A percentile compares a stretch with the other conserved stretches of the same genome.
These are phyloP conservation scores for Gopherus flavomarginatus DNA, from an alignment of 2,113 vertebrate species.

Conservation along the genomic window DNA sequence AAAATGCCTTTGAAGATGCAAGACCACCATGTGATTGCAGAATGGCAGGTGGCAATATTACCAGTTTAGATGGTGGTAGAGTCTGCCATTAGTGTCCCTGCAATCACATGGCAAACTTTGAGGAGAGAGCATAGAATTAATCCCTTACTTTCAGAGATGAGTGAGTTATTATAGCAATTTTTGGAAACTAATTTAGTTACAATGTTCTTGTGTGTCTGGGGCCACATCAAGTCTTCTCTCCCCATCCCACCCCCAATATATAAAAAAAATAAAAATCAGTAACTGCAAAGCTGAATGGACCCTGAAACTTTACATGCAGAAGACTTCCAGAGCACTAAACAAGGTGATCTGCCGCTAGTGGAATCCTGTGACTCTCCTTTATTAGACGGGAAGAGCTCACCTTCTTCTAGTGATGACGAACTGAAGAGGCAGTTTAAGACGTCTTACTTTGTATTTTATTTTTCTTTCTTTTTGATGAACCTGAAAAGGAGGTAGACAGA, in stretches of 20 bases:
- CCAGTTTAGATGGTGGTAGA: not conserved
- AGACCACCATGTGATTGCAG: not conserved
- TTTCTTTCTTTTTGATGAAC: not conserved
- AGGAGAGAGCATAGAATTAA: not conserved
- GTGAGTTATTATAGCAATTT: not conserved
- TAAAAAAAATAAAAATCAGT: not conserved
- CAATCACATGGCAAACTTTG: not conserved
- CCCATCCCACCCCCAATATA: too few relatives aligned
- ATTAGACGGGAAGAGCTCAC: not conserved
- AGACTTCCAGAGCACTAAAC: not conserved
- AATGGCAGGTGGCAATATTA: not conserved
- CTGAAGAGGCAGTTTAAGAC: slow-evolving; percentile 47
- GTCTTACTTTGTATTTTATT: not conserved
- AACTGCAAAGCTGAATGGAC: not conserved
- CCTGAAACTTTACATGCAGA: not conserved
- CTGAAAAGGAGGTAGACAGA: not conserved
- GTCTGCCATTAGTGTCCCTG: not conserved
- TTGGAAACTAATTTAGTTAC: not conserved
- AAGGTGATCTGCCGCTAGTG: not conserved
- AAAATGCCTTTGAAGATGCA: not conserved
- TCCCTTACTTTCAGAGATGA: not conserved
- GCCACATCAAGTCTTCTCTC: not conserved
- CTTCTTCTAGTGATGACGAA: not conserved
- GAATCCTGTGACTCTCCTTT: not conserved
- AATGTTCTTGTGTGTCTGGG: not conserved